Percentiles rank a stretch among this genome's conserved stretches.
These are phyloP conservation scores for Cataglyphis hispanica DNA, from an alignment of 1,140 invertebrate genomes.

Conservation along the genomic window DNA sequence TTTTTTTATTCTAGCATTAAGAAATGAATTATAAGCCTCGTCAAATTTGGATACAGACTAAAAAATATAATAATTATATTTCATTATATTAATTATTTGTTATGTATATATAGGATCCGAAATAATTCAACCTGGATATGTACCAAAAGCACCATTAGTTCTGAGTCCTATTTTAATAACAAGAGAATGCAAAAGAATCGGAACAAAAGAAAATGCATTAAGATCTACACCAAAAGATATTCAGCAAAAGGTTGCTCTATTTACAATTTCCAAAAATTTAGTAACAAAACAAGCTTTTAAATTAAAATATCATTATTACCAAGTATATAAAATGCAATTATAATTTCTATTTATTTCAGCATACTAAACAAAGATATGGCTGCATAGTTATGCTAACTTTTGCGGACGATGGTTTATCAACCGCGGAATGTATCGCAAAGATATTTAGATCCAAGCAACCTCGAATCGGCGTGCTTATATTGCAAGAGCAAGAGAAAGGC, in stretches of 20 bases:
- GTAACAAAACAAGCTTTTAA: background rate
- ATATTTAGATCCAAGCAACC: constrained; percentile 77
- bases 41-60: background rate
- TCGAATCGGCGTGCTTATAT: constrained; percentile 80
- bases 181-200: background rate
- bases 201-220: background rate
- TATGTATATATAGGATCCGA: constrained; percentile 45
- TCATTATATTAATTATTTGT: constrained; percentile 33
- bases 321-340: background rate
- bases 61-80: background rate
- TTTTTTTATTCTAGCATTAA: constrained; percentile 14
- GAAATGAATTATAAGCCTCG: constrained; percentile 22
- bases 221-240: constrained; percentile 2
- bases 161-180: constrained; percentile 68
- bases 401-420: constrained; percentile 74
- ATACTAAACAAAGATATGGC: constrained; percentile 68
- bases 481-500: constrained; percentile 80
- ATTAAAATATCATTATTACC: background rate
- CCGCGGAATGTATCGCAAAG: constrained; percentile 71
- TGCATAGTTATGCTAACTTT: constrained; percentile 80
- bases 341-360: constrained; percentile 5
- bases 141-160: constrained; percentile 79
- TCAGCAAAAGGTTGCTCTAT: constrained; percentile 54
- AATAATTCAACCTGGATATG: constrained; percentile 66
- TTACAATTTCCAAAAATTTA: background rate